phyloP scores from a whole-genome alignment of 2,113 vertebrate species.

The Melierax canorus region DNA sequence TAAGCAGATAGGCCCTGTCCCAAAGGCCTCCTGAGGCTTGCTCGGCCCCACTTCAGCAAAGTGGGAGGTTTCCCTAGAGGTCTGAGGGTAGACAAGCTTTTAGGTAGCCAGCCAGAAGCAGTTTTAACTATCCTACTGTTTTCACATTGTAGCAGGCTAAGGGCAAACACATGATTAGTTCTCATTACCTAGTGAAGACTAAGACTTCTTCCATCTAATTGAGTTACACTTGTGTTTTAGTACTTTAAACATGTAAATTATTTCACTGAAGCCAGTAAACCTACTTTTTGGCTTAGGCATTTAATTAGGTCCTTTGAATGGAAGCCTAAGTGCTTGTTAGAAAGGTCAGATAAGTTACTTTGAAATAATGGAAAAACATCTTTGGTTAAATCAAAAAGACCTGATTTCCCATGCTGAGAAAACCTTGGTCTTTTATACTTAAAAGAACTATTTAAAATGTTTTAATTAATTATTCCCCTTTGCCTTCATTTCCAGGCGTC shows the following conservation, averaged over 20 bases:
- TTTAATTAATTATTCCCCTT: not conserved
- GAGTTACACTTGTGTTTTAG: not conserved
- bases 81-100: not conserved
- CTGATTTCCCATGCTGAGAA: not conserved
- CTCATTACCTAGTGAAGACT: not conserved
- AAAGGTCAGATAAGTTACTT: not conserved
- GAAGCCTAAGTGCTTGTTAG: not conserved
- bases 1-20: not conserved
- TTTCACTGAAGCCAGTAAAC: constrained; percentile 14
- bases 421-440: not conserved
- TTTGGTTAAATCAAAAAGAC: not conserved
- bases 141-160: not conserved
- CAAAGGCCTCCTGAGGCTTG: not conserved
- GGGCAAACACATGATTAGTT: not conserved
- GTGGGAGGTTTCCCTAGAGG: not conserved
- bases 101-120: not conserved
- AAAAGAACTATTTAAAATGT: not conserved
- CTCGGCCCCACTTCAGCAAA: not conserved
- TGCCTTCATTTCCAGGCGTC: constrained; percentile 73
- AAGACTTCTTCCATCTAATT: not conserved
- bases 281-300: not conserved
- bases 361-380: not conserved
- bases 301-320: not conserved
- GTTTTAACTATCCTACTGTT: not conserved
- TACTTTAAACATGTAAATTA: constrained; percentile 12